Conservation (phyloP, 1,140 invertebrate species). For the Calephelis virginiensis region DNA sequence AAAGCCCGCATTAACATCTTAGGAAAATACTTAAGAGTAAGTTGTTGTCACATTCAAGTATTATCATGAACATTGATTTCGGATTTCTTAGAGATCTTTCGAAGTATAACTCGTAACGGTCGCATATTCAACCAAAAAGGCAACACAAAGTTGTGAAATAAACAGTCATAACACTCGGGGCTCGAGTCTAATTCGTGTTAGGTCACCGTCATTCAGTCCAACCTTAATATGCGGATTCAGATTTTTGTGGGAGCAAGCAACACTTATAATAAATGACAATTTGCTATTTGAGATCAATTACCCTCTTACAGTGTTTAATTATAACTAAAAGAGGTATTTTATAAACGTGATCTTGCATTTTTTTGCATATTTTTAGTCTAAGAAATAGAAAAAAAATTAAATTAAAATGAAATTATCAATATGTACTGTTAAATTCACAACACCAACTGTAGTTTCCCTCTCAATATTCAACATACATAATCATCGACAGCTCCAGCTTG, state of each 20-base stretch:
- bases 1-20: no score
- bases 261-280: constrained; percentile 10
- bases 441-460: background rate
- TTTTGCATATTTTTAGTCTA: constrained; percentile 1
- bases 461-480: background rate
- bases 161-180: no score
- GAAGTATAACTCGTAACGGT: no score
- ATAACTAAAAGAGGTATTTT: constrained; percentile 38
- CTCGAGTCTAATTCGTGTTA: no score
- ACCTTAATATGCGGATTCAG: background rate
- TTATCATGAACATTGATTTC: no score
- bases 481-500: background rate
- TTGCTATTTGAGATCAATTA: constrained; percentile 16
- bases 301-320: constrained; percentile 26
- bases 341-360: constrained; percentile 18
- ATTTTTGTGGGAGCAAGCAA: constrained; percentile 8
- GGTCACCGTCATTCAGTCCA: no score
- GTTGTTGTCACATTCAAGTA: no score
- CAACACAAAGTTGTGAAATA: no score
- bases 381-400: background rate
- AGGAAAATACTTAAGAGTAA: no score
- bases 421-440: constrained; percentile 6
- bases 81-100: no score
- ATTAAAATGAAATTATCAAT: background rate
- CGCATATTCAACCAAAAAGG: no score